Evolutionary conservation across 2,113 vertebrate species (phyloP), one percentile per base, ranked within the genome.

Genomic region (Stigmatopora argus): DNA sequence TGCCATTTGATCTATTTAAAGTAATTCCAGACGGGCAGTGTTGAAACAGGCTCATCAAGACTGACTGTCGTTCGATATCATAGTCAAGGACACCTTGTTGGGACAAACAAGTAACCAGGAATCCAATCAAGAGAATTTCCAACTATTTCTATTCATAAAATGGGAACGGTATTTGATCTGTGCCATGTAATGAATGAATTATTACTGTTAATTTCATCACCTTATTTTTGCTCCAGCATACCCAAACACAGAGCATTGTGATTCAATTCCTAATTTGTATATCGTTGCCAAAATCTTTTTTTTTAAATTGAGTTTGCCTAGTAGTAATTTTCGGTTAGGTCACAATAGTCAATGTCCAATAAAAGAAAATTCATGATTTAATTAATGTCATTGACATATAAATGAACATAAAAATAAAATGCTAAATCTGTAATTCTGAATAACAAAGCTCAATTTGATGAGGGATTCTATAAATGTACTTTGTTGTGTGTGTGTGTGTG

Each of bases 401-500:
- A 56, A 56, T 56, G 5, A 56, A 19, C 58, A 23, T 13, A 45
- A 3, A 45, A 61, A 44, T n/a, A 44, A 18, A 38, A 58, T 35
- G 56, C 10, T 35, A 56, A 58, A 10, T 41, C 10, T 56, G 1
- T 26, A 55, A 55, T 26, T n/a, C 3, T 17, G 56, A 38, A 38
- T n/a, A n/a, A 58, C 8, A 17, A 60, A 60, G 1, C 10, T 41
- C 4, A 18, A 60, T 60, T 5, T 60, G 59, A 78, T 81, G 71
- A 46, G 41, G 31, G 68, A 41, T 41, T 41, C 9, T 41, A 41
- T 41, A 41, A 41, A 7, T 41, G 38, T 41, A 41, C 38, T 41
- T 41, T 41, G 26, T 31, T 31, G 26, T 31, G 26, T 41, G 38
- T 41, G 38, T 41, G 38, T 41, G 38, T 41, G 38, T 41, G 38